These are phyloP conservation scores for Psilopogon haemacephalus DNA, from an alignment of 2,113 vertebrate genomes.

Conservation along the genomic window DNA sequence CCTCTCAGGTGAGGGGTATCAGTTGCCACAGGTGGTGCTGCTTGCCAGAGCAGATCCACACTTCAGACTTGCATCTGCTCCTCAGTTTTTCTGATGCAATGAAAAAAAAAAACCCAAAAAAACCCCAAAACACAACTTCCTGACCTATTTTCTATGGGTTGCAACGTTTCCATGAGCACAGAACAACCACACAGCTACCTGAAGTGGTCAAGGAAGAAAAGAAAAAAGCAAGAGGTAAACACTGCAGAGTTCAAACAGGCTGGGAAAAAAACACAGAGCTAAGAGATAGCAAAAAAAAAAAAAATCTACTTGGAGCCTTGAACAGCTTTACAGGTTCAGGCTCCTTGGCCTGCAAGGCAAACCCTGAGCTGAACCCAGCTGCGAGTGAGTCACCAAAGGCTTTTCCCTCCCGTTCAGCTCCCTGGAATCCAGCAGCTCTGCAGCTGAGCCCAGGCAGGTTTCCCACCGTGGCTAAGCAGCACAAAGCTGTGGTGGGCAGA, in stretches of 20 bases:
- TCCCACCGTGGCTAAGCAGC: background rate
- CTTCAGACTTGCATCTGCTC: background rate
- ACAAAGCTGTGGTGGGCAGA: background rate
- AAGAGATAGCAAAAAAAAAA: background rate
- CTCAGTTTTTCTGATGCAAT: background rate
- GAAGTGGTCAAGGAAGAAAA: background rate
- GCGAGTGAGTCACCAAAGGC: background rate
- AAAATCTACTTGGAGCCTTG: rapidly evolving
- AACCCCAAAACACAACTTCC: background rate
- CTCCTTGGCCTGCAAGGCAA: background rate
- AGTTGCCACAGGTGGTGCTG: rapidly evolving
- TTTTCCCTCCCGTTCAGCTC: background rate
- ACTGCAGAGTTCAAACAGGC: background rate
- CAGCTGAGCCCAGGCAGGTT: background rate
- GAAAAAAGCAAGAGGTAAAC: background rate
- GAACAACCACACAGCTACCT: background rate
- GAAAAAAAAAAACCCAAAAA: too few species aligned
- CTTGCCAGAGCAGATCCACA: background rate
- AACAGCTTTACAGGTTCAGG: background rate
- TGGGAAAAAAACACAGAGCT: background rate
- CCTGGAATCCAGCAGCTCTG: background rate
- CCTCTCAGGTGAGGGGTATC: background rate
- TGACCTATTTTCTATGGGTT: background rate
- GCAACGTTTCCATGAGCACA: background rate
- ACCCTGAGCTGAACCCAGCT: background rate